These are phyloP conservation scores for Vireo altiloquus DNA, from an alignment of 2,113 vertebrate genomes.

Conservation along the genomic window DNA sequence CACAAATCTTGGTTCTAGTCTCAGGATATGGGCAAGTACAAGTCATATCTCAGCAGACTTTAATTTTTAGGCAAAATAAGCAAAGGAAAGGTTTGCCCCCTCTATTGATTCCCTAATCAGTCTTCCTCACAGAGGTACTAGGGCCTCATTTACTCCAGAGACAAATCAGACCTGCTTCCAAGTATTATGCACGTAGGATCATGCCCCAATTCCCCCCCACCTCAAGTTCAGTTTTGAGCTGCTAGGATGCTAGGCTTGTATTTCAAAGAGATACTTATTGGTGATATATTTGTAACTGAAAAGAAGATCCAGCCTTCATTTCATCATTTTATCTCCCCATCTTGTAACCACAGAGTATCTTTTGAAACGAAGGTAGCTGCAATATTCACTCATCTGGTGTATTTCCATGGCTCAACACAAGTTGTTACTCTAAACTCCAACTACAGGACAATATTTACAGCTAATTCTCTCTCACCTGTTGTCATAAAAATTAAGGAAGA, in stretches of 20 bases:
- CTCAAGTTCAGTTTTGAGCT: neutral
- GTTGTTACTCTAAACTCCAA: neutral
- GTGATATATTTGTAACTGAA: neutral
- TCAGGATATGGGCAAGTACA: neutral
- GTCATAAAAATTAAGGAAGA: neutral
- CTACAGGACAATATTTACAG: neutral
- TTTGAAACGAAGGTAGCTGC: neutral
- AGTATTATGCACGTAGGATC: accelerated
- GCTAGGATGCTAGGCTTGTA: neutral
- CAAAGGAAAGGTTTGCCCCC: neutral
- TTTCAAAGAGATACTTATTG: neutral
- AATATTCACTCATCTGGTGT: neutral
- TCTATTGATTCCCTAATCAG: neutral
- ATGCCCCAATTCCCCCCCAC: neutral
- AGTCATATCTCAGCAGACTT: neutral
- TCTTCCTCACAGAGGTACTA: neutral
- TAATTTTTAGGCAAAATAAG: neutral
- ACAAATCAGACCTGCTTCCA: neutral
- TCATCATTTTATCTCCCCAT: neutral
- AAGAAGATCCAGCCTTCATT: neutral
- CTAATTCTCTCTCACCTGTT: neutral
- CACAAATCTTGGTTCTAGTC: neutral
- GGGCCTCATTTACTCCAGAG: neutral
- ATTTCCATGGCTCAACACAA: neutral
- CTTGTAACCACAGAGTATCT: neutral